Conservation (phyloP, 2,113 vertebrate genomes). For the Salvator merianae region DNA sequence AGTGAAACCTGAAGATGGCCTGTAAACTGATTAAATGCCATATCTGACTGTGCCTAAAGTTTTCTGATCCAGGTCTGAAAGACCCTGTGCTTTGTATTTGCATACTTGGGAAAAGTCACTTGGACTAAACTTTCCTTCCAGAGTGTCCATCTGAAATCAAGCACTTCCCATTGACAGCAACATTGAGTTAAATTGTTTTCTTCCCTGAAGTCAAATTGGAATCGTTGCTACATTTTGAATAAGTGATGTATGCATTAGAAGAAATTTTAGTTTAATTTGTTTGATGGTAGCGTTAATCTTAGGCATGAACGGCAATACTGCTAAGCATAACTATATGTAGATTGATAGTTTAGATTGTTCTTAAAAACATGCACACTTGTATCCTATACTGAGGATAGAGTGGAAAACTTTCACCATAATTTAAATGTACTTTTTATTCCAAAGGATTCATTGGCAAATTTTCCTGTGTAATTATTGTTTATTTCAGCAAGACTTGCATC, state of each 20-base stretch:
- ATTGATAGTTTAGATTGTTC: not conserved
- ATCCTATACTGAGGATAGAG: not conserved
- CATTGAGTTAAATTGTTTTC: not conserved
- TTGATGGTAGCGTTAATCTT: not conserved
- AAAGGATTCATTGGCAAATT: not conserved
- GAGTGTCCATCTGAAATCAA: not conserved
- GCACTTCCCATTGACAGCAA: not conserved
- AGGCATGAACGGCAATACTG: not conserved
- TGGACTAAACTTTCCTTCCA: not conserved
- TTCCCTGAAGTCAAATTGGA: not conserved
- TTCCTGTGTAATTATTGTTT: not conserved
- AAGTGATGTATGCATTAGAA: not conserved
- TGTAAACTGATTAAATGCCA: too few species aligned
- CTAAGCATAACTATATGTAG: not conserved
- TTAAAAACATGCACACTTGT: not conserved
- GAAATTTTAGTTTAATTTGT: conserved; percentile 8
- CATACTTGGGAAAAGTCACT: too few species aligned
- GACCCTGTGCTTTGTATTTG: too few species aligned
- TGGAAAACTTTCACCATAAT: not conserved
- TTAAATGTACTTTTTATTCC: not conserved
- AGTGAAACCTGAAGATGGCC: too few species aligned
- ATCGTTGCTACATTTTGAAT: not conserved
- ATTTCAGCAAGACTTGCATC: not conserved
- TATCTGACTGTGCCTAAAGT: too few species aligned
- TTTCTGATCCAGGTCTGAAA: too few species aligned